Conservation (phyloP, 2,888 invertebrate genomes). For the Spodoptera picta region DNA sequence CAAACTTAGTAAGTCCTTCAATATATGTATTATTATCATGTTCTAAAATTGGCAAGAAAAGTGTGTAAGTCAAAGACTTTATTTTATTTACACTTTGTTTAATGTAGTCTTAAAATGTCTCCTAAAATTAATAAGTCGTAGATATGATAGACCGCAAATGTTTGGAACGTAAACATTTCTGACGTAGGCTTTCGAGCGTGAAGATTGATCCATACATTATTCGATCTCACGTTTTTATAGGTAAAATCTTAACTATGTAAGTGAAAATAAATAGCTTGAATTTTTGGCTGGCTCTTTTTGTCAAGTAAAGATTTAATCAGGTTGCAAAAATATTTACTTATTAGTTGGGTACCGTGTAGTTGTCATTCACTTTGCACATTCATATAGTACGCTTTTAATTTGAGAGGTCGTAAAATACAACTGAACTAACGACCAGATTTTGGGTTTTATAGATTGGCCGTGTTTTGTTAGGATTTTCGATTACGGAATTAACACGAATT, state of each 20-base stretch:
- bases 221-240: conserved; percentile 35
- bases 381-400: too few relatives aligned
- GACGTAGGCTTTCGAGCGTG: conserved; percentile 34
- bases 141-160: conserved; percentile 23
- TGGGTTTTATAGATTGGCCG: too few relatives aligned
- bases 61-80: conserved; percentile 35
- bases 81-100: conserved; percentile 9
- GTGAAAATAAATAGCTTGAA: conserved; percentile 14
- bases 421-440: too few relatives aligned
- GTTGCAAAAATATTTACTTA: not conserved
- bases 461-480: too few relatives aligned
- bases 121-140: conserved; percentile 6
- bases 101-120: conserved; percentile 8
- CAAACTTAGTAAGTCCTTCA: conserved; percentile 19
- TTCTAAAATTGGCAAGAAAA: conserved; percentile 33
- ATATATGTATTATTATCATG: not conserved
- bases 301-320: conserved; percentile 5
- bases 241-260: conserved; percentile 25
- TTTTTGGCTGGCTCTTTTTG: conserved; percentile 9
- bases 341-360: conserved; percentile 3
- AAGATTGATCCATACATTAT: conserved; percentile 33
- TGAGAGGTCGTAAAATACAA: too few relatives aligned
- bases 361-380: not conserved
- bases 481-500: too few relatives aligned
- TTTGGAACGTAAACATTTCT: conserved; percentile 29